A percentile compares a stretch with the other conserved stretches of the same genome.
Evolutionary conservation across 2,113 vertebrate species (phyloP).

Genomic region (Pogona vitticeps): DNA sequence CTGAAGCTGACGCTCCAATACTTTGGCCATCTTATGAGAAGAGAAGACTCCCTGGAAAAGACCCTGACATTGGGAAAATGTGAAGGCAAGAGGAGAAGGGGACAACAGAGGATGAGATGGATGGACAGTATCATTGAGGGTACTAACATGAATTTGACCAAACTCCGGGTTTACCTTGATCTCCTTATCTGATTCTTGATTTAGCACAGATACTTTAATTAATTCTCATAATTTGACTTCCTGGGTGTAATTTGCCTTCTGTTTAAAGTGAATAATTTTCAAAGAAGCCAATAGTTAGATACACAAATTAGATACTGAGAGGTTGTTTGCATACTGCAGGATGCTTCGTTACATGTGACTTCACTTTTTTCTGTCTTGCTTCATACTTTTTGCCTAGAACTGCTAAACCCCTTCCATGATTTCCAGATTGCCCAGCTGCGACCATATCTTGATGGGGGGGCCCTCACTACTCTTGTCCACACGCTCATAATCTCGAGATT

Average conservation of each 20-base stretch:
- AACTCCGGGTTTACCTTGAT: neutral
- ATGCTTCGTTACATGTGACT: neutral
- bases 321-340: neutral
- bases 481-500: too few species aligned
- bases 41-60: too few species aligned
- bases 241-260: neutral
- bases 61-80: too few species aligned
- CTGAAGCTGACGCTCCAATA: too few species aligned
- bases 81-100: too few species aligned
- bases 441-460: too few species aligned
- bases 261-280: slow-evolving; percentile 4
- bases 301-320: neutral
- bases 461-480: too few species aligned
- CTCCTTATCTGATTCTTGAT: neutral
- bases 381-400: neutral
- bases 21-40: too few species aligned
- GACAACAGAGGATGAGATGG: too few species aligned
- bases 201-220: neutral
- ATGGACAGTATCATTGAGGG: too few species aligned
- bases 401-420: neutral
- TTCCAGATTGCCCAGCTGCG: too few species aligned
- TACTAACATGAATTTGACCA: too few species aligned
- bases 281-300: neutral
- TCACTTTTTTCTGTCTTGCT: neutral
- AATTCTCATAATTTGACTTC: neutral